These are phyloP conservation scores for Megalops cyprinoides DNA, from an alignment of 2,797 vertebrate genomes.

Conservation along the genomic window DNA sequence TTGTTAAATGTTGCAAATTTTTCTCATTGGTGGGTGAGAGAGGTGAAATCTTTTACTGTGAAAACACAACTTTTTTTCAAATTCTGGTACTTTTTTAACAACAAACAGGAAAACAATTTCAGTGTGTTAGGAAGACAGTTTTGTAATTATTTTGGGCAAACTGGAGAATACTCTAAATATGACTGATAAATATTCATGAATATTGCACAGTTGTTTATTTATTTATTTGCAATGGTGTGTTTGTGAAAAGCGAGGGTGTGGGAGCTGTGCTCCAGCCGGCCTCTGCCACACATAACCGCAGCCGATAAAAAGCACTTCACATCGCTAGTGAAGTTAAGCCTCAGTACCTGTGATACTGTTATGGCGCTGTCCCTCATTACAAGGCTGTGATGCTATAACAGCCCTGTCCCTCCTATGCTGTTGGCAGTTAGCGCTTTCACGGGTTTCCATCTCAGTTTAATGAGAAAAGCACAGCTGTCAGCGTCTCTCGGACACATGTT, in stretches of 20 bases:
- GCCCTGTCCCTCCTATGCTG: neutral
- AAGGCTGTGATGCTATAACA: too few relatives aligned
- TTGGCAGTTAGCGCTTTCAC: neutral
- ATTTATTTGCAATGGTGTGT: constrained; percentile 21
- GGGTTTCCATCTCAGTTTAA: neutral
- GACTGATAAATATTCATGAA: constrained; percentile 20
- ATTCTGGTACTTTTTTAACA: neutral
- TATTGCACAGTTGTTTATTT: constrained; percentile 20
- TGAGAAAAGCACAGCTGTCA: neutral
- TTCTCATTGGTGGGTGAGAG: neutral
- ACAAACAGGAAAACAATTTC: neutral
- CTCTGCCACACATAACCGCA: constrained; percentile 22
- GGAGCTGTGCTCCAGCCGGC: constrained; percentile 36
- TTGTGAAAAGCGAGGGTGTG: constrained; percentile 2
- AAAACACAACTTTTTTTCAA: neutral
- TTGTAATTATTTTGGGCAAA: constrained; percentile 16
- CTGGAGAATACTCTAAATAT: neutral
- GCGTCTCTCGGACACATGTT: neutral
- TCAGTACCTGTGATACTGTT: too few relatives aligned
- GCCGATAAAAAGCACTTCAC: constrained; percentile 17
- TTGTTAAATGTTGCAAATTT: neutral
- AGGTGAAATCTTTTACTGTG: neutral
- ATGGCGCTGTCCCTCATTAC: too few relatives aligned
- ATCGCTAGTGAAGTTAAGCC: too few relatives aligned
- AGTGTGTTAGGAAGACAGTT: neutral